Base-by-base conservation (phyloP, 2,797 vertebrate genomes). In the Euthynnus affinis region DNA sequence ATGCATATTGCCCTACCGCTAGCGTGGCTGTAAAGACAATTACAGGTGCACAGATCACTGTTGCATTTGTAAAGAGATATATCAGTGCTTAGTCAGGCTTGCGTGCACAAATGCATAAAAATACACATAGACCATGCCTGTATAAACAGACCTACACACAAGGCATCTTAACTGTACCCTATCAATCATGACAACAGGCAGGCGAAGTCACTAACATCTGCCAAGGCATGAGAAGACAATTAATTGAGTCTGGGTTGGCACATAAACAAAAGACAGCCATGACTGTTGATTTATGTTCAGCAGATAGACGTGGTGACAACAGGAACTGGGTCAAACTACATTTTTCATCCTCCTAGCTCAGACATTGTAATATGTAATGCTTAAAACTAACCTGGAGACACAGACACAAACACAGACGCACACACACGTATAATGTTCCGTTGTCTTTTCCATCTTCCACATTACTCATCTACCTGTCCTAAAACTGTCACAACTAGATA, bases 401-500 rank as follows among this genome's bases (percentile, higher is more conserved):
- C 42, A 69, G 61, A 84, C 59, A 81, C 69, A 83, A 57, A 86
- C 27, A 5, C 42, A 69, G 61, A 84, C 59, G 4, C 61, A 81
- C 69, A 82, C 80, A 86, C 55, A 66, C 61, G 2, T 37, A 52
- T 29, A 64, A 82, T 25, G 61, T 88, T 86, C 79, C 86, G 74
- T 40, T 53, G 46, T 18, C 29, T 72, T 25, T 59, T 83, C 81
- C 69, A 76, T 74, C 73, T 57, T 79, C 63, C 63, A 76, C 57
- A 73, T 63, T 77, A 82, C n/a, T 55, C 52, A 42, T 44, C 44
- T 71, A 78, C 73, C 77, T 83, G 66, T 86, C 76, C 66, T 80
- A 76, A 85, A 83, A 75, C 71, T 82, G 81, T 70, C 85, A 77
- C 18, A 44, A 32, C n/a, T 82, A 80, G 60, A 86, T 81, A 66